Conservation (phyloP, 2,113 vertebrate genomes). For the Dunckerocampus dactyliophorus region DNA sequence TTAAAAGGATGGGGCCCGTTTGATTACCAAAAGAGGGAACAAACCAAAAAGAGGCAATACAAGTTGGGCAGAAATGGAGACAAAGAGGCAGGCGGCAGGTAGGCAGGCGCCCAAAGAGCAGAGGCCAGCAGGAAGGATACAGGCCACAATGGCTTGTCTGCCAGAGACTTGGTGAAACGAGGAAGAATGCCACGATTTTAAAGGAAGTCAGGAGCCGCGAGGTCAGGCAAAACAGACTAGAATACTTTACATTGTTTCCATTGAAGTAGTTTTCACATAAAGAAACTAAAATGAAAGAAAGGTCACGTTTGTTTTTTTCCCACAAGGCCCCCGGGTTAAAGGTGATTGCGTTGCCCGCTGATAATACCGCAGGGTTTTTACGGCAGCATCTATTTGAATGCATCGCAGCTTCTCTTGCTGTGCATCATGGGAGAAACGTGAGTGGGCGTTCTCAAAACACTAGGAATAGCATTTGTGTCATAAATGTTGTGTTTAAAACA, state of each 20-base stretch:
- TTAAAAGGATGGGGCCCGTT: too few relatives aligned
- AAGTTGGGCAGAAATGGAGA: too few relatives aligned
- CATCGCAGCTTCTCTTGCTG: slow-evolving; percentile 23
- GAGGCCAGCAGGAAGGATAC: slow-evolving; percentile 45
- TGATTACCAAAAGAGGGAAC: too few relatives aligned
- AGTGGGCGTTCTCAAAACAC: slow-evolving; percentile 56
- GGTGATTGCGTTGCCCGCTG: slow-evolving; percentile 31
- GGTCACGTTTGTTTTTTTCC: slow-evolving; percentile 28
- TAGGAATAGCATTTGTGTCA: slow-evolving; percentile 58
- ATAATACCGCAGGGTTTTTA: slow-evolving; percentile 36
- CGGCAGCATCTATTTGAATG: slow-evolving; percentile 39
- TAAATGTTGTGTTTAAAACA: slow-evolving; percentile 68
- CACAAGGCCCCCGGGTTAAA: slow-evolving; percentile 33
- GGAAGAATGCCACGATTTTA: slow-evolving; percentile 41
- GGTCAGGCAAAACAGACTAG: slow-evolving; percentile 47
- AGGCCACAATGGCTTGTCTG: slow-evolving; percentile 34
- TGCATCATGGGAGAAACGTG: slow-evolving; percentile 39
- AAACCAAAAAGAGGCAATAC: too few relatives aligned
- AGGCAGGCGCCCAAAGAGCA: slow-evolving; percentile 8
- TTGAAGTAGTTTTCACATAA: slow-evolving; percentile 12
- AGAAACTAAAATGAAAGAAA: slow-evolving; percentile 32
- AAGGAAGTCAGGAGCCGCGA: slow-evolving; percentile 40
- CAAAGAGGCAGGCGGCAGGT: too few relatives aligned
- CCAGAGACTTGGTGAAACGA: slow-evolving; percentile 24
- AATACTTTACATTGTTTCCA: slow-evolving; percentile 46